Percentiles rank a stretch among this genome's conserved stretches.
These are phyloP conservation scores for Diploptera punctata DNA, from an alignment of 2,888 invertebrate species.

Conservation along the genomic window DNA sequence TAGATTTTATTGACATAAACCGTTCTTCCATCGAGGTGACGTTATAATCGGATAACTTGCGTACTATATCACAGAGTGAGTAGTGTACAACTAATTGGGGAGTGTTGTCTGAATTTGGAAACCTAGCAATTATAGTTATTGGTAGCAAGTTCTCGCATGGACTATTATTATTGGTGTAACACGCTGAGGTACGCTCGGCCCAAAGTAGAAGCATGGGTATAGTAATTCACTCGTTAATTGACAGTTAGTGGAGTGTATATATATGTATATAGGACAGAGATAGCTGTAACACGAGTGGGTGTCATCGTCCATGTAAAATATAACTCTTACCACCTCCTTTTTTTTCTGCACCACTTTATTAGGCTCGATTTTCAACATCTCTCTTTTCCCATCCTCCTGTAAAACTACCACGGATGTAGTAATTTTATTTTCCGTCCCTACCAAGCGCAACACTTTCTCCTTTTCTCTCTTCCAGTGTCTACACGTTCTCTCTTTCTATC, in stretches of 20 bases:
- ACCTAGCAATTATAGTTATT: constrained; percentile 28
- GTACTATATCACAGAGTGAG: background rate
- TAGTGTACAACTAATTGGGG: constrained; percentile 3
- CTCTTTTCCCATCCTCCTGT: background rate
- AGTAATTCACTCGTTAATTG: constrained; percentile 37
- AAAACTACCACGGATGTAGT: constrained; percentile 10
- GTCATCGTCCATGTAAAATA: constrained; percentile 22
- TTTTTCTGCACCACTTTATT: constrained; percentile 17
- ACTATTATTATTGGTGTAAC: constrained; percentile 11
- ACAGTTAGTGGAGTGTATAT: constrained; percentile 32
- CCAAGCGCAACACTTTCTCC: background rate
- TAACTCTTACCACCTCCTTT: constrained; percentile 10
- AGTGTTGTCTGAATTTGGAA: constrained; percentile 27
- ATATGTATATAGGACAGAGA: constrained; percentile 10
- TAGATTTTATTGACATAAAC: background rate
- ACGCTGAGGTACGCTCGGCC: background rate
- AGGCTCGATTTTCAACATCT: constrained; percentile 24
- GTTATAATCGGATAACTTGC: constrained; percentile 7
- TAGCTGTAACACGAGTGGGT: constrained; percentile 20
- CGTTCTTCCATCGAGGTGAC: background rate
- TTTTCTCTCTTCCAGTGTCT: background rate
- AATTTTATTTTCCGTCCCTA: constrained; percentile 14
- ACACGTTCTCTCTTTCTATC: background rate
- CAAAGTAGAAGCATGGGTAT: constrained; percentile 16
- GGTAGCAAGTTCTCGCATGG: constrained; percentile 11